These are phyloP conservation scores for Thamnophis sirtalis DNA, from an alignment of 2,113 vertebrate genomes.

Conservation along the genomic window DNA sequence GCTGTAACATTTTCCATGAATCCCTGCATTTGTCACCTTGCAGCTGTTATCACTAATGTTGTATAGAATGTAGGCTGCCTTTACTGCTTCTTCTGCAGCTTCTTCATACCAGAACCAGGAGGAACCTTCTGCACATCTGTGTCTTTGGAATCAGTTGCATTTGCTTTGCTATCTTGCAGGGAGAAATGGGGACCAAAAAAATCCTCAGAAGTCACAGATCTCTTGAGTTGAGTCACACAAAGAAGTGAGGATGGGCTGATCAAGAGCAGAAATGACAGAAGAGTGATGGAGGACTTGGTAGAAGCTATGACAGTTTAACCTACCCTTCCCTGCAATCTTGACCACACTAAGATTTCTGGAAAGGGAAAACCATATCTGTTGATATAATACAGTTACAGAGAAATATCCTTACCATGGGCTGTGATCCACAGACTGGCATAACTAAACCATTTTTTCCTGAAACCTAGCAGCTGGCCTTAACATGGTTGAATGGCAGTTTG, in stretches of 20 bases:
- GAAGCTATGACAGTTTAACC: not conserved
- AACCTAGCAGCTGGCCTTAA: not conserved
- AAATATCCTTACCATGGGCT: not conserved
- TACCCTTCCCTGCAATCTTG: not conserved
- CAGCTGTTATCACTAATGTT: not conserved
- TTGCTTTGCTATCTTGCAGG: not conserved
- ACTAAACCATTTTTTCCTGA: not conserved
- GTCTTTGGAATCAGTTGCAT: not conserved
- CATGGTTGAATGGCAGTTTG: not conserved
- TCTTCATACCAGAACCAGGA: not conserved
- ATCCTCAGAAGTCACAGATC: not conserved
- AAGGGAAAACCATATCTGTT: not conserved
- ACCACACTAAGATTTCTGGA: not conserved
- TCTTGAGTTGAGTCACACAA: not conserved
- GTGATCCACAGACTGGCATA: not conserved
- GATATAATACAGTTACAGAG: not conserved
- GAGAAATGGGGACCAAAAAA: not conserved
- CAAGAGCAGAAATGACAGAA: not conserved
- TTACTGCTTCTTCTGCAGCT: not conserved
- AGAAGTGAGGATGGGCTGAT: not conserved
- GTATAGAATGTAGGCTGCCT: not conserved
- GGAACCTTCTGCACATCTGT: not conserved
- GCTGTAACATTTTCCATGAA: not conserved
- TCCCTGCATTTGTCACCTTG: not conserved
- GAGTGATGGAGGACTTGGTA: not conserved